Evolutionary conservation across 2,888 invertebrate genomes (phyloP), one percentile per base, ranked within the genome.

Genomic region (Monoplex corrugatus): DNA sequence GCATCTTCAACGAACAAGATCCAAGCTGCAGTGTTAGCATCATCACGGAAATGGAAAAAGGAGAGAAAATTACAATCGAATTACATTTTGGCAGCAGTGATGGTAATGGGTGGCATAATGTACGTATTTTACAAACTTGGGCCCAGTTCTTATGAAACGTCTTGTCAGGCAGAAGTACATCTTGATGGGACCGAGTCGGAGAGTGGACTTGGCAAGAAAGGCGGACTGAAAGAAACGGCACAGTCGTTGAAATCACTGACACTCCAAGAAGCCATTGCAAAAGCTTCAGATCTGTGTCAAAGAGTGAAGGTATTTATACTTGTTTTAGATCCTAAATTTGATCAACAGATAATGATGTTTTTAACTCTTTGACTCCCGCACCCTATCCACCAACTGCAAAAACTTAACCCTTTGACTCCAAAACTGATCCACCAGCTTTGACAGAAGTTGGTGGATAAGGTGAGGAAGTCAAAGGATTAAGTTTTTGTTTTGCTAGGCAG

Each of bases 231-330:
- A 35, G 38, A 75, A 19, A 13, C 19, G 75, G 35, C 75, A 38
- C 13, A 38, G 19, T 16, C 32, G 75, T 10, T 75, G 38, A 80
- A 80, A 23, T 38, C 80, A 1, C 23, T 83, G 45, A 40, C 83
- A 10, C n/a, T 83, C 28, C 0, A 83, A 50, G 91, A 91, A 78
- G 91, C 92, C 1, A 91, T 92, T 19, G 83, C 78, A 28, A 91
- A 89, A 90, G 88, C 91, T n/a, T 87, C 91, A 88, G 92, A 92
- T 86, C 85, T 92, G 32, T 89, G 90, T 19, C 92, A 90, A 50
- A 91, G 92, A 89, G 90, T 92, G 50, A 93, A 93, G 92, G 93
- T 92, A 86, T 19, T 32, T n/a, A n/a, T n/a, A n/a, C 8, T 8
- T 83, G 19, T 28, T 32, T 38, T 8, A 82, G 23, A 35, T n/a